Conservation (phyloP, 1,140 invertebrate genomes). For the Neodiprion virginianus region DNA sequence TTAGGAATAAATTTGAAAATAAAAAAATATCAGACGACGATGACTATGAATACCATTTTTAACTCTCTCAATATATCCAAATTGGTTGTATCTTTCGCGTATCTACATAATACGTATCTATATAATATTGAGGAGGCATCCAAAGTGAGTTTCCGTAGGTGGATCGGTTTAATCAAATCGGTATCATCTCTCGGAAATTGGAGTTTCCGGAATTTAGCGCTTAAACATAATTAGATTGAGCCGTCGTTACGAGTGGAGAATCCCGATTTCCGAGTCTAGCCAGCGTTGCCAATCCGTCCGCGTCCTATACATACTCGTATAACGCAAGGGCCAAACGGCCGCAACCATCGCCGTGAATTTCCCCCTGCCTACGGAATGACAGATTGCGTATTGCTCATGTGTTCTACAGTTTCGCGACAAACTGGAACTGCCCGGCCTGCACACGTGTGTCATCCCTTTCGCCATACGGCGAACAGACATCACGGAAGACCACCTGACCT, state of each 20-base stretch:
- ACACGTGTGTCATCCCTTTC: neutral
- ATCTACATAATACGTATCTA: neutral
- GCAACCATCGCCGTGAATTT: too few species aligned
- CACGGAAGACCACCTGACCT: neutral
- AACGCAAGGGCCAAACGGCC: too few species aligned
- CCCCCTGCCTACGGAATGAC: too few species aligned
- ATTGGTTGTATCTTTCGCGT: too few species aligned
- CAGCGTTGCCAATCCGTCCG: too few species aligned
- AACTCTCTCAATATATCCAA: too few species aligned
- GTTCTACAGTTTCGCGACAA: neutral
- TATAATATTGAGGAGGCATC: neutral
- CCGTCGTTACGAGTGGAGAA: neutral
- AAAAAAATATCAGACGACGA: too few species aligned
- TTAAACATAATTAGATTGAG: conserved; percentile 1
- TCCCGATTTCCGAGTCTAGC: too few species aligned
- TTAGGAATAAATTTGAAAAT: too few species aligned
- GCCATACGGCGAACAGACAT: neutral
- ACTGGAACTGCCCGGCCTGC: neutral
- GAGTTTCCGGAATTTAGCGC: neutral
- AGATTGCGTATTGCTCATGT: neutral
- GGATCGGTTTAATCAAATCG: neutral
- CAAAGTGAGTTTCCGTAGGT: neutral
- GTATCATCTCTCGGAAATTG: neutral
- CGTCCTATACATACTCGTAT: too few species aligned
- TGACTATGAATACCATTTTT: too few species aligned